These are phyloP conservation scores for Ophraella communa DNA, from an alignment of 2,888 invertebrate genomes.

Conservation along the genomic window DNA sequence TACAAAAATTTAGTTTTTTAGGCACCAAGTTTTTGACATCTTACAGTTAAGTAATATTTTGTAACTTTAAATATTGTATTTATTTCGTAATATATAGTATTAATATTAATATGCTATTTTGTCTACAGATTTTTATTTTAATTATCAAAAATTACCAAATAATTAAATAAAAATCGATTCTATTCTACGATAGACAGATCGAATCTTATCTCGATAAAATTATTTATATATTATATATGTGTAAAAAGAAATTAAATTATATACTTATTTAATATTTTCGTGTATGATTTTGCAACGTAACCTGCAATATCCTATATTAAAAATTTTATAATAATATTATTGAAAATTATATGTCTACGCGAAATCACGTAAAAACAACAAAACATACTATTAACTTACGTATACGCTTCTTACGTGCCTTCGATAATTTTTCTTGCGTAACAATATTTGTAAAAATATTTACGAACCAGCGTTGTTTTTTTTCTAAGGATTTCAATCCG, in stretches of 20 bases:
- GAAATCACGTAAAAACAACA: conserved; percentile 28
- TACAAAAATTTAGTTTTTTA: no score
- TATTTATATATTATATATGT: background rate
- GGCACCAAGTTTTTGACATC: no score
- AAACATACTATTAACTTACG: conserved; percentile 34
- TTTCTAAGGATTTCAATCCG: background rate
- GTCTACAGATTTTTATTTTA: no score
- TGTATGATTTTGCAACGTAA: conserved; percentile 9
- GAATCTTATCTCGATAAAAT: no score
- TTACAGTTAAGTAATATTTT: no score
- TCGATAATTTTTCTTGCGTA: conserved; percentile 24
- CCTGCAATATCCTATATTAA: conserved; percentile 11
- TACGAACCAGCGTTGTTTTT: background rate
- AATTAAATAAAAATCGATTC: no score
- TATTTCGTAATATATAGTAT: no score
- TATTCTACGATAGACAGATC: no score
- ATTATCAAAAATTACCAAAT: no score
- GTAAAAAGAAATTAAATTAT: conserved; percentile 22
- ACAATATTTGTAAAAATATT: conserved; percentile 9
- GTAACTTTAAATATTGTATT: no score
- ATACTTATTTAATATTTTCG: conserved; percentile 1
- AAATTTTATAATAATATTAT: conserved; percentile 11
- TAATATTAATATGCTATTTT: no score
- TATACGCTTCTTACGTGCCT: conserved; percentile 22
- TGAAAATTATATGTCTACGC: conserved; percentile 20